Conservation (phyloP, 2,888 invertebrate species). For the Zygogramma bicolorata region DNA sequence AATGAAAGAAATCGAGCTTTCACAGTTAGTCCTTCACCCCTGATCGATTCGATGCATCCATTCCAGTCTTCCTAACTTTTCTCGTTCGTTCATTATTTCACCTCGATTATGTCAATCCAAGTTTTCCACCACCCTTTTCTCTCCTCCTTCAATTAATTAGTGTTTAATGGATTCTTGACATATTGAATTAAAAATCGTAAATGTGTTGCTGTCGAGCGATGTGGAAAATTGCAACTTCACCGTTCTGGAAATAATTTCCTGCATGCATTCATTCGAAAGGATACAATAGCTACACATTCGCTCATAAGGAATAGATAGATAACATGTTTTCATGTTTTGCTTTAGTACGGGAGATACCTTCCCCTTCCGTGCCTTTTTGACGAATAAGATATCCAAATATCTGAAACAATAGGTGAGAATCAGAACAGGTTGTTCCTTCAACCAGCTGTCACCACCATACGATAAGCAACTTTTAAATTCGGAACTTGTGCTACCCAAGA, state of each 20-base stretch:
- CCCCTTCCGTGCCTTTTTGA: too few species aligned
- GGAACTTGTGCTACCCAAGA: too few species aligned
- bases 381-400: too few species aligned
- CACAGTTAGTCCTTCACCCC: constrained; percentile 27
- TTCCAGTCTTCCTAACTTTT: constrained; percentile 48
- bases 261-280: constrained; percentile 30
- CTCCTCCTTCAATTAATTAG: constrained; percentile 42
- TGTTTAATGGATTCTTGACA: constrained; percentile 44
- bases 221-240: constrained; percentile 40
- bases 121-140: constrained; percentile 24
- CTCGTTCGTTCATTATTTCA: constrained; percentile 53
- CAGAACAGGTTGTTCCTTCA: too few species aligned
- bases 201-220: constrained; percentile 39
- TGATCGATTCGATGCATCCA: constrained; percentile 47
- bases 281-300: constrained; percentile 17
- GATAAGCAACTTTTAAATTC: too few species aligned
- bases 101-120: constrained; percentile 44
- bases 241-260: constrained; percentile 36
- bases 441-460: too few species aligned
- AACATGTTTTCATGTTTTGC: neutral
- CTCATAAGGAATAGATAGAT: neutral
- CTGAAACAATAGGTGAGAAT: too few species aligned
- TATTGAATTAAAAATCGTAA: constrained; percentile 43
- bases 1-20: neutral
- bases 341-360: neutral